Base-by-base conservation (phyloP, 2,797 vertebrate species). In the Gymnopithys bicolor region DNA sequence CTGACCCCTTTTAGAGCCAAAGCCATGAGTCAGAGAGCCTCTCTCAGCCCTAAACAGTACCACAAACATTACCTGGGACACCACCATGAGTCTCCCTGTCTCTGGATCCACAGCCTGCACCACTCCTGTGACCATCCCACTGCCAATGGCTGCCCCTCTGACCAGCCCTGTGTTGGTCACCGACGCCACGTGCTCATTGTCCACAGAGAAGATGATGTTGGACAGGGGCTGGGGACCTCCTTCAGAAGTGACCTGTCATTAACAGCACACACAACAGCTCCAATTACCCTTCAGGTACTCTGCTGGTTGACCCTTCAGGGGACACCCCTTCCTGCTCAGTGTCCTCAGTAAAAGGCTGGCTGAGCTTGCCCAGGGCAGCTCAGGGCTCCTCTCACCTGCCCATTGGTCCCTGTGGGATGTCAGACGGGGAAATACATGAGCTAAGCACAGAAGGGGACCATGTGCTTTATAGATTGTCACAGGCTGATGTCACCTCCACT, bases 221-320 rank as follows among this genome's bases (percentile, higher is more conserved):
- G 99, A 99, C 94, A 99, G 99, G 43, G 99, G 99, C 94, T 99
- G 99, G 10, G 99, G 99, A 33, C 99, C 99, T 28, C 99, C 99
- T 96, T 99, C 99, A 6, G 99, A 99, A 53, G 99, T 99, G 97
- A 99, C 98, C 99, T 99, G 79, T 22, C 88, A 58, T 46, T 32
- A 79, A 81, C 0, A 94, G 63, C 39, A 85, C 11, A 68, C 46
- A 78, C 53, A 71, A 52, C 19, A 92, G 66, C 32, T 49, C 25
- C 32, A 51, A 24, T 23, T 30, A 71, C 16, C 9, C 35, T 43
- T 23, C 13, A 37, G 43, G 27, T 15, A 30, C 37, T 5, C 51
- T 6, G n/a, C 32, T 45, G 27, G 19, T 59, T 35, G 27, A 41
- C 17, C 13, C 11, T 15, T 35, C 11, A 21, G 27, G 10, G 25